phyloP scores from a whole-genome alignment of 35 echinoderm and acorn worm genomes.

The Apostichopus parvimensis region DNA sequence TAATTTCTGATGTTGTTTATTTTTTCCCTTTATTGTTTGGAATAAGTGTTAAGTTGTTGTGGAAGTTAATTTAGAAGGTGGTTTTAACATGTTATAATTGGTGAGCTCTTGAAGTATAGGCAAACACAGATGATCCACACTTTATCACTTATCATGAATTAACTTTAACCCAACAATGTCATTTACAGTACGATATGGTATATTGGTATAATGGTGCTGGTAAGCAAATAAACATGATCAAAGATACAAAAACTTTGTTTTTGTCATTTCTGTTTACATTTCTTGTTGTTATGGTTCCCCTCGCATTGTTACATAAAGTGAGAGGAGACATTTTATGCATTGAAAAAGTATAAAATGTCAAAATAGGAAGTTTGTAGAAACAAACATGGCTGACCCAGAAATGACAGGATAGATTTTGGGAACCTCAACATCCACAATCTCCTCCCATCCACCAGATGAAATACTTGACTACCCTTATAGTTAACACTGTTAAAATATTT shows the following conservation, averaged over 20 bases:
- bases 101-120: neutral
- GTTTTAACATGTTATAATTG: neutral
- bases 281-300: too few species aligned
- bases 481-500: too few species aligned
- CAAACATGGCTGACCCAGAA: too few species aligned
- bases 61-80: neutral
- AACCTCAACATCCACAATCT: too few species aligned
- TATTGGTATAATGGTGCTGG: constrained; percentile 36
- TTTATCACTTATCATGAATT: neutral
- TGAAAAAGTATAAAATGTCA: too few species aligned
- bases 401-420: too few species aligned
- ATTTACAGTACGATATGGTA: constrained; percentile 18
- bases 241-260: neutral
- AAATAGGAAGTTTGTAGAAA: too few species aligned
- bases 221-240: constrained; percentile 34
- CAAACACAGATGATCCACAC: neutral
- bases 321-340: too few species aligned
- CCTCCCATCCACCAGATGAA: too few species aligned
- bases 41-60: neutral
- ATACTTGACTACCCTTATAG: too few species aligned
- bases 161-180: neutral
- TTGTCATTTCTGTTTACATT: too few species aligned
- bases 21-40: neutral
- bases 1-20: neutral
- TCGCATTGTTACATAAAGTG: too few species aligned